Conservation (phyloP, 2,888 invertebrate species). For the Eretmocerus hayati region DNA sequence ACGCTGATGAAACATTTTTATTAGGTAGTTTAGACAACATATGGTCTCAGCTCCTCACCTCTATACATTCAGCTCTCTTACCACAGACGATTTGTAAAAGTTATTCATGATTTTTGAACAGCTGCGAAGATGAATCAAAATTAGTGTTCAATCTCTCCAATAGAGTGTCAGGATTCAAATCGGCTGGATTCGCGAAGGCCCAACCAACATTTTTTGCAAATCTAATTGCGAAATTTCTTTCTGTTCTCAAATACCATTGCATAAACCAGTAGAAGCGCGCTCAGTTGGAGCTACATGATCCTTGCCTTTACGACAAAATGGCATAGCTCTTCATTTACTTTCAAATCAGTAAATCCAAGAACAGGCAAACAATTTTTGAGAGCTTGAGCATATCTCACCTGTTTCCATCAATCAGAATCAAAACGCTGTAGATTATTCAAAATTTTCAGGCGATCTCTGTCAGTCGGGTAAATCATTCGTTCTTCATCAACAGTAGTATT, state of each 20-base stretch:
- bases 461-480: slow-evolving; percentile 2
- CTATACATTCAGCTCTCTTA: too few species aligned
- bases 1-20: too few species aligned
- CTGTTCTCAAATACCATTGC: slow-evolving; percentile 5
- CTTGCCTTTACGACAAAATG: slow-evolving; percentile 17
- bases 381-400: slow-evolving; percentile 11
- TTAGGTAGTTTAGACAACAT: too few species aligned
- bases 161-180: slow-evolving; percentile 10
- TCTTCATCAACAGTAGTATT: slow-evolving; percentile 16
- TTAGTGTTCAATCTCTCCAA: slow-evolving; percentile 6
- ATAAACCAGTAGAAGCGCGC: too few species aligned
- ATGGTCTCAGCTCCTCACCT: too few species aligned
- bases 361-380: too few species aligned
- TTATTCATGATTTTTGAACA: too few species aligned
- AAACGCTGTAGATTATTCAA: slow-evolving; percentile 15
- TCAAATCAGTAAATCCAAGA: too few species aligned
- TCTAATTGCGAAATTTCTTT: too few species aligned
- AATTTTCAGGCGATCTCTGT: slow-evolving; percentile 3
- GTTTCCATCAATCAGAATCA: slow-evolving; percentile 7
- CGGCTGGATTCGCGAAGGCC: slow-evolving; percentile 10
- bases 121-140: slow-evolving; percentile 18
- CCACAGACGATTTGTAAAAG: too few species aligned
- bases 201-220: too few species aligned
- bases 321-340: slow-evolving; percentile 33
- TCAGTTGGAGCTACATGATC: too few species aligned